These are phyloP conservation scores for Lucilia sericata DNA, from an alignment of 1,140 invertebrate species.

Conservation along the genomic window DNA sequence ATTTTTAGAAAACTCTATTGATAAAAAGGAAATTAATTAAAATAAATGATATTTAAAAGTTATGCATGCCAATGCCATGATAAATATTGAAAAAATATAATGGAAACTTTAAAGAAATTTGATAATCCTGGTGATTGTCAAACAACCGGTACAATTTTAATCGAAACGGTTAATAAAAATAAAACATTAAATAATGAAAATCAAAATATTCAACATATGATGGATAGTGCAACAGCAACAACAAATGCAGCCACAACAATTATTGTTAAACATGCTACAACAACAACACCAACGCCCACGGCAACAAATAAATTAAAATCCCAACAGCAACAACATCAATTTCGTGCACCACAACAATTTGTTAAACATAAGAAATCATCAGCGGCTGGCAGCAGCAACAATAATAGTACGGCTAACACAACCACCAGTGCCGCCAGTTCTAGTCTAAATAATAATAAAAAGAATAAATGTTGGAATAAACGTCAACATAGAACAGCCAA, in stretches of 20 bases:
- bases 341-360: constrained; percentile 62
- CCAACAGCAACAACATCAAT: constrained; percentile 60
- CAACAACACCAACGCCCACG: constrained; percentile 54
- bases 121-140: constrained; percentile 65
- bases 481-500: constrained; percentile 53
- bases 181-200: neutral
- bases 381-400: neutral
- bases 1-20: no score
- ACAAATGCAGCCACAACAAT: constrained; percentile 40
- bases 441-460: constrained; percentile 50
- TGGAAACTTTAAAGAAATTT: constrained; percentile 45
- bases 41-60: neutral
- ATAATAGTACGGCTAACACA: neutral
- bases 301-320: constrained; percentile 53
- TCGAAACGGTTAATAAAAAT: neutral
- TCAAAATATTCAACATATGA: neutral
- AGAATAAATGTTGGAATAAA: constrained; percentile 62
- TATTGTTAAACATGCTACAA: constrained; percentile 38
- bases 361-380: constrained; percentile 47
- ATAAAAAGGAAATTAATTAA: no score
- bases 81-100: neutral
- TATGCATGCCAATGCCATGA: neutral
- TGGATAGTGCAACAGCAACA: constrained; percentile 47
- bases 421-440: constrained; percentile 47
- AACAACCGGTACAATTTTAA: constrained; percentile 35